Conservation (phyloP, 1,140 invertebrate genomes). For the Dreissena rostriformis region DNA sequence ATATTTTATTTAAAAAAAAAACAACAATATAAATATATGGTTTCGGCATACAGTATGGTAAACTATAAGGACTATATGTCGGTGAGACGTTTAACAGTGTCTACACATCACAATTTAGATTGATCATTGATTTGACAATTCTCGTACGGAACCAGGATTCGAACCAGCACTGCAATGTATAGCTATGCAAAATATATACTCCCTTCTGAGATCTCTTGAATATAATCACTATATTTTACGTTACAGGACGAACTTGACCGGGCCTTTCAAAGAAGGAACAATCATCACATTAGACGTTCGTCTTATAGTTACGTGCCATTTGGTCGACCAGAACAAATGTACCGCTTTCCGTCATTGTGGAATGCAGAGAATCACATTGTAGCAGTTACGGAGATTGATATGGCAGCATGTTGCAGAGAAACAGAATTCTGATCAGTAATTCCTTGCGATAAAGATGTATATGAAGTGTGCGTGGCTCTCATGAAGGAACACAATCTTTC, state of each 20-base stretch:
- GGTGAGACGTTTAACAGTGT: too few relatives aligned
- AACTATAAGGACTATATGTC: too few relatives aligned
- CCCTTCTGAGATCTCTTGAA: too few relatives aligned
- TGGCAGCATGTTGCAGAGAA: background rate
- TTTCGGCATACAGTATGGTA: too few relatives aligned
- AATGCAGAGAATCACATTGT: background rate
- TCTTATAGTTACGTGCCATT: background rate
- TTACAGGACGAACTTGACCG: conserved; percentile 4
- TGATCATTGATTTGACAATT: too few relatives aligned
- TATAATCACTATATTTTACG: background rate
- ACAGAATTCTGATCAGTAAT: background rate
- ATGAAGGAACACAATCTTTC: background rate
- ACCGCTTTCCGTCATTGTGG: conserved; percentile 1
- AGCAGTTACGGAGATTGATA: background rate
- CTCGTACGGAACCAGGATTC: too few relatives aligned
- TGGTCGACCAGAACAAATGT: background rate
- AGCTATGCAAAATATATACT: too few relatives aligned
- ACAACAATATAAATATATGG: too few relatives aligned
- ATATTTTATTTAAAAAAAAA: too few relatives aligned
- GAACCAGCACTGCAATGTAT: too few relatives aligned
- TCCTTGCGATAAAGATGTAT: conserved; percentile 1
- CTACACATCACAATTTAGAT: too few relatives aligned
- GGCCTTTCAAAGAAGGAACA: conserved; percentile 4
- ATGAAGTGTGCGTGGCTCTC: background rate
- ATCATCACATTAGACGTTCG: background rate